Percentiles rank a stretch among this genome's conserved stretches.
phyloP scores from a whole-genome alignment of 2,888 invertebrate species.

The Encarsia formosa region DNA sequence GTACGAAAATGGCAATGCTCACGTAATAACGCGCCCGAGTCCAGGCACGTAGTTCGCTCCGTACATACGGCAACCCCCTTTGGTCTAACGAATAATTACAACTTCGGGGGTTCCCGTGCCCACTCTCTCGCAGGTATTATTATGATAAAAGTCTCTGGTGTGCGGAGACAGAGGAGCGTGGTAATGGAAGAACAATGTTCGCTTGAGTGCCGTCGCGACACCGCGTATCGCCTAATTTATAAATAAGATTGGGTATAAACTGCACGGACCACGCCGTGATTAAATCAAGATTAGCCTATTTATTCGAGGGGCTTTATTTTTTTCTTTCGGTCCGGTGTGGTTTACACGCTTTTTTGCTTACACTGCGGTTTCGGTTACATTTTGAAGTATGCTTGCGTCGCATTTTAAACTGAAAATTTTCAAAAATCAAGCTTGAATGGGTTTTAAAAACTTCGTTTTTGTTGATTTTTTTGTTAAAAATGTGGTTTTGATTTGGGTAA shows the following conservation, averaged over 20 bases:
- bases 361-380: no score
- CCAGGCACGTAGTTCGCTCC: conserved; percentile 23
- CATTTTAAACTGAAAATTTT: no score
- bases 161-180: conserved; percentile 18
- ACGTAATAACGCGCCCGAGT: conserved; percentile 21
- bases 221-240: conserved; percentile 24
- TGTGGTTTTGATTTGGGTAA: no score
- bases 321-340: no score
- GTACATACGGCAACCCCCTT: conserved; percentile 17
- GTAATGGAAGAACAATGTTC: conserved; percentile 41
- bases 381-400: no score
- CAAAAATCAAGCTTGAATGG: no score
- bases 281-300: conserved; percentile 12
- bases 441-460: no score
- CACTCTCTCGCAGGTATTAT: conserved; percentile 10
- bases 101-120: conserved; percentile 30
- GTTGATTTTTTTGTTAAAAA: no score
- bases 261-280: background rate
- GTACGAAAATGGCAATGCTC: conserved; percentile 16
- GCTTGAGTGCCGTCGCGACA: conserved; percentile 15
- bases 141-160: conserved; percentile 13
- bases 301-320: background rate
- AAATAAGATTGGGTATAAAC: conserved; percentile 13
- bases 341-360: no score
- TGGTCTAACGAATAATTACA: conserved; percentile 41